Conservation (phyloP, 2,888 invertebrate genomes). For the Cybosia mesomella region DNA sequence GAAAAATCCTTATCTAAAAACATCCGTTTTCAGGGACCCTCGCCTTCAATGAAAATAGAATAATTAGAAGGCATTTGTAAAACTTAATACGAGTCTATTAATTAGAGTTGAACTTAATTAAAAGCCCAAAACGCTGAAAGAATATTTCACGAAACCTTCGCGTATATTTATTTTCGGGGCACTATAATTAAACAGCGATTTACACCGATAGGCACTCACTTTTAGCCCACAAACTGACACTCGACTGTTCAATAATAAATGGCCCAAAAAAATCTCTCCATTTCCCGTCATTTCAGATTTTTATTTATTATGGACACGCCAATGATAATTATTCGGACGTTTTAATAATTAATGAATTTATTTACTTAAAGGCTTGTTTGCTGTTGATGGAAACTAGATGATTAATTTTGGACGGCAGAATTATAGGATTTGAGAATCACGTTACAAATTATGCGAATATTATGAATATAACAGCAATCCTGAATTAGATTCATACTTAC, state of each 20-base stretch:
- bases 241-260: slow-evolving; percentile 41
- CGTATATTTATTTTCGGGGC: slow-evolving; percentile 21
- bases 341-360: slow-evolving; percentile 21
- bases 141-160: slow-evolving; percentile 19
- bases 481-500: neutral
- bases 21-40: no score
- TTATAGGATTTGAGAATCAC: neutral
- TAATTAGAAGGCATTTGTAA: slow-evolving; percentile 26
- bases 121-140: slow-evolving; percentile 13
- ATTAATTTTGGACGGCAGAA: neutral
- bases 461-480: neutral
- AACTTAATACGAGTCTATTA: slow-evolving; percentile 25
- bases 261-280: slow-evolving; percentile 37
- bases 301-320: slow-evolving; percentile 43
- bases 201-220: slow-evolving; percentile 47
- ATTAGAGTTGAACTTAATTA: slow-evolving; percentile 26
- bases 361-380: slow-evolving; percentile 3
- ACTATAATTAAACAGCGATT: slow-evolving; percentile 35
- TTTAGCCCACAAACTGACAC: slow-evolving; percentile 48
- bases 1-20: no score
- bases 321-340: slow-evolving; percentile 33
- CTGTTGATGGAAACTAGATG: neutral
- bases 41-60: slow-evolving; percentile 20
- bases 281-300: slow-evolving; percentile 41
- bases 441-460: neutral